Base-by-base conservation (phyloP, 2,797 vertebrate genomes). In the Silurus lanzhouensis region DNA sequence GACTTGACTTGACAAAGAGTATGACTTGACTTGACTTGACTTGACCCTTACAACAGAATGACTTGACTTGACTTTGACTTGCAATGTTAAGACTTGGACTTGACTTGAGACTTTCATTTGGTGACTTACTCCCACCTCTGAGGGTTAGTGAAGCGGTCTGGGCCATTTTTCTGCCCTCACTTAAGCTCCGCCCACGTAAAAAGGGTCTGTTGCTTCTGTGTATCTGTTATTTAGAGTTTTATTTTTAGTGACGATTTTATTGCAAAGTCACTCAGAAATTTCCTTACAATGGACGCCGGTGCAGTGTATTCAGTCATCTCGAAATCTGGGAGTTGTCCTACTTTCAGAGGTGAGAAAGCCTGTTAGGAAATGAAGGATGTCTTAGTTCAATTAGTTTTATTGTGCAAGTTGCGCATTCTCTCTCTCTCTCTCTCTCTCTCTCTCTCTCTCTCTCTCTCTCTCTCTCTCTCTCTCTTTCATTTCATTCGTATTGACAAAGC, bases 401-500 rank as follows among this genome's bases (percentile, higher is more conserved):
- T 58, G 25, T 58, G 22, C 22, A 74, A 44, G 19, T 57, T 63
- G 25, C 2, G 12, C 13, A 60, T 13, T 72, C 61, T 55, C n/a
- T 72, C 61, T 70, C 57, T 55, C 25, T 20, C 46, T 15, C 48
- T 61, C 31, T n/a, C 7, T 20, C 8, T 13, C 22, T 70, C 14
- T 70, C 67, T 68, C 27, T 68, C 67, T 68, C 3, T 85, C 67
- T 57, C 81, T 81, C 15, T 70, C 67, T 68, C 27, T 68, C 67
- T 68, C 3, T 85, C 67, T 57, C 81, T 81, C 15, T 20, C 38
- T 72, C 9, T 22, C 10, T 72, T 8, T 70, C n/a, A 66, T 66
- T 58, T 20, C 22, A 61, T 61, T 61, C 3, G 6, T 87, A 75
- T 66, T 81, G 81, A 77, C 71, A 84, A 80, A 88, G 22, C 9